A percentile compares a stretch with the other conserved stretches of the same genome.
Conservation (phyloP, 2,113 vertebrate genomes). For the Macaca fascicularis region DNA sequence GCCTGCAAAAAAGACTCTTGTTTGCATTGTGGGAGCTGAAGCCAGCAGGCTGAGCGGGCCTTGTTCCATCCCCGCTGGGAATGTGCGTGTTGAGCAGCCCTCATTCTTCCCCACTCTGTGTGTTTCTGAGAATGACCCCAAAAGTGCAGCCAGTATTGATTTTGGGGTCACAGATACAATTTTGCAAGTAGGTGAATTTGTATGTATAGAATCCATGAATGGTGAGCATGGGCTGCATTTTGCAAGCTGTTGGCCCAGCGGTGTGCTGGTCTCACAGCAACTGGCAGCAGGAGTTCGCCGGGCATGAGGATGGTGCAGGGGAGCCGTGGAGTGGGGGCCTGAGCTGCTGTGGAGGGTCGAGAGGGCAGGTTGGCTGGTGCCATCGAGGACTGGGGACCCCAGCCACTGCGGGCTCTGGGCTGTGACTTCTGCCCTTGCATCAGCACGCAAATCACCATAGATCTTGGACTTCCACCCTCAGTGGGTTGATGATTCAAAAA, state of each 20-base stretch:
- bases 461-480: neutral
- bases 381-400: fast-evolving
- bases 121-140: fast-evolving
- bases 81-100: fast-evolving
- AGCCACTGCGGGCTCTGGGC: neutral
- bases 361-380: neutral
- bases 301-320: neutral
- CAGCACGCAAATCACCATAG: neutral
- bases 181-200: neutral
- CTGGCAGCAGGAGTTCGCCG: neutral
- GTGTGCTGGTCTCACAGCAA: neutral
- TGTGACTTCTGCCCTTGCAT: neutral
- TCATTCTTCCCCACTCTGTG: neutral
- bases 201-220: neutral
- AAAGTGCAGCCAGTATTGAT: neutral
- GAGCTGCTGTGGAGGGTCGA: neutral
- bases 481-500: neutral
- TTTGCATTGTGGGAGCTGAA: neutral
- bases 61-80: no score
- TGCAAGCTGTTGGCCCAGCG: neutral
- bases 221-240: no score
- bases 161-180: neutral
- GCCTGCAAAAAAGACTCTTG: neutral
- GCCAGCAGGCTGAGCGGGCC: fast-evolving
- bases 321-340: neutral